Evolutionary conservation across 2,797 vertebrate genomes (phyloP), one percentile per base, ranked within the genome.

Genomic region (Etheostoma perlongum): DNA sequence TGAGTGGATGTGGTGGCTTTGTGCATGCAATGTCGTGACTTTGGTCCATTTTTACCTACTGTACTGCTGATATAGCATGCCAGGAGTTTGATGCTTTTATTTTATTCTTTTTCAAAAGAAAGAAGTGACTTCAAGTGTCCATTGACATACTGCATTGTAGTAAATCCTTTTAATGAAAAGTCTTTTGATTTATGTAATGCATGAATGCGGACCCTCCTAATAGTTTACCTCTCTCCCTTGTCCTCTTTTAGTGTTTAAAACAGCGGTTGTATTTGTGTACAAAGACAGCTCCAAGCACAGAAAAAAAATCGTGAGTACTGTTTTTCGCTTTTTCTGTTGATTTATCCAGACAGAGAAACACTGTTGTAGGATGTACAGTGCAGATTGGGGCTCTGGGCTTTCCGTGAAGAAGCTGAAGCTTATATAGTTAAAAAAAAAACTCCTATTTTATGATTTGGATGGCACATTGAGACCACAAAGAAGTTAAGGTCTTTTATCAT

Each of bases 201-300:
- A 72, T 60, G 2, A 76, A 52, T 27, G 27, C 52, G 67, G 19
- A 59, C 51, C 52, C 11, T 59, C n/a, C 55, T 88, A 81, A 88
- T 74, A 74, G 61, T 70, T 58, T 82, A 63, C 8, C 8, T 85
- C 23, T 68, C 61, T 80, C 75, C 23, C 11, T 33, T 48, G 3
- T 49, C 7, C 4, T 57, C 55, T 18, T 75, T 30, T 83, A 99
- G 98, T 99, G 78, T 99, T 99, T 93, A 99, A 97, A 95, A 98
- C 97, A 7, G 98, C 97, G 0, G 96, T 99, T 70, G 98, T 99
- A 51, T 97, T 99, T 83, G 97, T 99, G 16, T 97, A 97, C 92
- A 99, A 98, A 91, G 96, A 97, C 67, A 96, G 95, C 81, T 96
- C 97, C 92, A 99, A 99, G 89, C 97, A 98, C 89, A 96, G 97